Evolutionary conservation across 1,140 invertebrate genomes (phyloP), one percentile per base, ranked within the genome.

Genomic region (Diabrotica virgifera): DNA sequence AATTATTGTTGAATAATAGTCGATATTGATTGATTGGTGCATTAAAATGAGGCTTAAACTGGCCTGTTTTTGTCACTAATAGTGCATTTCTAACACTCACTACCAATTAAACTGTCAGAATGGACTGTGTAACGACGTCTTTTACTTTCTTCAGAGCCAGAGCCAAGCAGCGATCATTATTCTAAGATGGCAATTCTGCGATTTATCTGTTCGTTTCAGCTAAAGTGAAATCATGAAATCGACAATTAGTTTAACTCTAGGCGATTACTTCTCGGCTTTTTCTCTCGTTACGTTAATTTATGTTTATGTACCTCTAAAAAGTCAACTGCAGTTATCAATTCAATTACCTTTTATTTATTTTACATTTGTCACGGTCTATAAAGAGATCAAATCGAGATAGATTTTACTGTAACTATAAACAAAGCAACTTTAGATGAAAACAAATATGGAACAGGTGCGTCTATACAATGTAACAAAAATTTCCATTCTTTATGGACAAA

Each of bases 1-100:
- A 46, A 46, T 46, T 46, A 46, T 46, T 46, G 40, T 46, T 46
- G 40, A 46, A 46, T 46, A 46, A 46, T 46, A 46, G 40, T 46
- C n/a, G 40, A 46, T 46, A 46, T 46, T 46, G 40, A 46, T 46
- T 46, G 40, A 46, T 46, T 46, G 40, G n/a, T 46, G 40, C 40
- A 46, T 46, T 46, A 46, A 46, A 46, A 46, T 46, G 40, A 46
- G 40, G n/a, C 40, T n/a, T 46, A 46, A 46, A n/a, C 40, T 10
- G 40, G 40, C 40, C 40, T 46, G 40, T 46, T 46, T 46, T 46
- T 46, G 24, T 5, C 40, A 46, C 8, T 46, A 46, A 46, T n/a
- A 46, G 8, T 46, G 40, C 40, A 46, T 46, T 46, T 46, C 40
- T 46, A 46, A 46, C 40, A 46, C 40, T 46, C n/a, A 8, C 8